Conservation (phyloP, 2,888 invertebrate species). For the Napeogenes inachia region DNA sequence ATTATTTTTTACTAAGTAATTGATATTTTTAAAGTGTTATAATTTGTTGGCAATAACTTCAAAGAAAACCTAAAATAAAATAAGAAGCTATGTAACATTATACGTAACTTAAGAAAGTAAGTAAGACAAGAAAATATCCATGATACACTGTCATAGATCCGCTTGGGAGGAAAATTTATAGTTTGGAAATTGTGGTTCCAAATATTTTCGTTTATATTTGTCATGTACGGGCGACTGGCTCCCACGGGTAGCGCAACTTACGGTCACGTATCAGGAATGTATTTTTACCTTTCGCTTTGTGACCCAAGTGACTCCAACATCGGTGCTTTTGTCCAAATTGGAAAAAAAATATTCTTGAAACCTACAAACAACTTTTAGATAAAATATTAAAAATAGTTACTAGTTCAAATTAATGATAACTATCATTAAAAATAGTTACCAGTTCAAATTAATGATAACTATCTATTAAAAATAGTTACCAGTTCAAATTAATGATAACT, state of each 20-base stretch:
- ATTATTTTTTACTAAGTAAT: too few species aligned
- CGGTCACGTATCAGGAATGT: conserved; percentile 57
- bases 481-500: too few species aligned
- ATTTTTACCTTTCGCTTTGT: conserved; percentile 62
- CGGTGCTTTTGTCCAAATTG: conserved; percentile 61
- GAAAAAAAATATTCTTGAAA: conserved; percentile 55
- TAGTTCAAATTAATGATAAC: too few species aligned
- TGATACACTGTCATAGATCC: conserved; percentile 43
- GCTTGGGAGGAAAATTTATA: neutral
- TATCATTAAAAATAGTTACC: too few species aligned
- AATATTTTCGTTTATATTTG: conserved; percentile 50
- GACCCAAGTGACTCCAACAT: conserved; percentile 53
- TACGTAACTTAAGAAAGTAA: too few species aligned
- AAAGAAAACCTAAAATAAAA: too few species aligned
- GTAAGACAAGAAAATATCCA: too few species aligned
- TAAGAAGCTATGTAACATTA: too few species aligned
- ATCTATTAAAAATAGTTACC: too few species aligned
- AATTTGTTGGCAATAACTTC: too few species aligned
- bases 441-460: too few species aligned
- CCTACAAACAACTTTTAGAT: conserved; percentile 51
- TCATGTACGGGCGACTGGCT: conserved; percentile 43
- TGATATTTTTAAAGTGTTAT: too few species aligned
- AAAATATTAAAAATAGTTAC: conserved; percentile 4
- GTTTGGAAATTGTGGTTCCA: conserved; percentile 17
- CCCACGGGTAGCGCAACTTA: conserved; percentile 51